phyloP scores from a whole-genome alignment of 2,797 vertebrate genomes.

The Crypturellus tataupa region DNA sequence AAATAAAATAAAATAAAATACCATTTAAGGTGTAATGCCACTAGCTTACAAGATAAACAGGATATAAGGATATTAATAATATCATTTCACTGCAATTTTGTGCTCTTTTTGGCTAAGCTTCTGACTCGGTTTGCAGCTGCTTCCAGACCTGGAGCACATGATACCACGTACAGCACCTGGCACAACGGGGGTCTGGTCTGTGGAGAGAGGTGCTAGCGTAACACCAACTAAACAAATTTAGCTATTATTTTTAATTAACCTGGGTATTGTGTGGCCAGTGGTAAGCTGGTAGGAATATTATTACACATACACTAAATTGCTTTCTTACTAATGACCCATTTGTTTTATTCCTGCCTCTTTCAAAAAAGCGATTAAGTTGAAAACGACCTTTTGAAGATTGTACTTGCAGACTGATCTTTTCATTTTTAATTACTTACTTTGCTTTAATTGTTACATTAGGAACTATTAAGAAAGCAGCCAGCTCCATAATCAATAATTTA shows the following conservation, averaged over 20 bases:
- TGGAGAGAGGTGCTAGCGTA: neutral
- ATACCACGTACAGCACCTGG: neutral
- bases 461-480: slow-evolving; percentile 74
- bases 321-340: slow-evolving; percentile 58
- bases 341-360: slow-evolving; percentile 47
- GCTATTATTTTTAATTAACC: slow-evolving; percentile 41
- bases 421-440: slow-evolving; percentile 73
- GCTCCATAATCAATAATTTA: slow-evolving; percentile 78
- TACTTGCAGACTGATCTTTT: slow-evolving; percentile 59
- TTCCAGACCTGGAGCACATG: neutral
- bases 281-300: slow-evolving; percentile 32
- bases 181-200: neutral
- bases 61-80: neutral
- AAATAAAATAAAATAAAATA: too few species aligned
- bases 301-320: slow-evolving; percentile 14
- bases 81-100: neutral
- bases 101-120: neutral
- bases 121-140: neutral
- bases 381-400: slow-evolving; percentile 69
- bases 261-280: slow-evolving; percentile 6
- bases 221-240: slow-evolving; percentile 10
- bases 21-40: neutral
- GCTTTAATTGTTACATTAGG: slow-evolving; percentile 74
- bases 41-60: neutral
- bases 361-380: slow-evolving; percentile 49